Base-by-base conservation (phyloP, 2,888 invertebrate genomes). In the Caenorhabditis sp. region DNA sequence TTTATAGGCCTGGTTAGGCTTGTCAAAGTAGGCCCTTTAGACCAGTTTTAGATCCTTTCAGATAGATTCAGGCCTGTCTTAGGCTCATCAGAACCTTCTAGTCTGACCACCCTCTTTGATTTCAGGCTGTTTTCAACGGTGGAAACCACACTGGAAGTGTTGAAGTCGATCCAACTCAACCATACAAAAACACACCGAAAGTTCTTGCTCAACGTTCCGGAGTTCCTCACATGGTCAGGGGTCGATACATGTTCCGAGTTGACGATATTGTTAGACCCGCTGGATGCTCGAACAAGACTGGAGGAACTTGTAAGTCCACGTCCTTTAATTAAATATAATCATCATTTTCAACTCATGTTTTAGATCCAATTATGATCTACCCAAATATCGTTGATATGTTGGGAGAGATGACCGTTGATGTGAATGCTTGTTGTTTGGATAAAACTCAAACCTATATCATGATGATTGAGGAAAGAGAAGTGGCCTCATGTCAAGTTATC, bases 311-410 rank as follows among this genome's bases (percentile, higher is more conserved):
- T 86, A 50, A 77, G 65, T 57, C n/a, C n/a, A 7, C 53, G 10
- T n/a, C 1, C 17, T 20, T 25, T 43, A 59, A 20, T 49, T 12
- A 50, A 21, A n/a, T 14, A 20, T 52, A 27, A n/a, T n/a, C n/a
- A n/a, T n/a, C n/a, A n/a, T n/a, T n/a, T n/a, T n/a, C n/a, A n/a
- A n/a, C n/a, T 21, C 12, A 5, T n/a, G 12, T 62, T 69, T 63
- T 69, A 85, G 85, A 84, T 63, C 87, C 88, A 1, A 84, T 87
- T 50, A 80, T 87, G 76, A 85, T 87, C 79, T 86, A 87, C 0
- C 96, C 96, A 0, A 95, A 96, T 89, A 94, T 94, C 87, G 97
- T 96, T 3, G 95, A 95, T 89, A 97, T 97, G 97, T 90, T 97
- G 78, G 97, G 97, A 14, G 97, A 97, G 1, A 95, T 94, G 0